Conservation (phyloP, 2,797 vertebrate species). For the Atherinosoma microstoma region DNA sequence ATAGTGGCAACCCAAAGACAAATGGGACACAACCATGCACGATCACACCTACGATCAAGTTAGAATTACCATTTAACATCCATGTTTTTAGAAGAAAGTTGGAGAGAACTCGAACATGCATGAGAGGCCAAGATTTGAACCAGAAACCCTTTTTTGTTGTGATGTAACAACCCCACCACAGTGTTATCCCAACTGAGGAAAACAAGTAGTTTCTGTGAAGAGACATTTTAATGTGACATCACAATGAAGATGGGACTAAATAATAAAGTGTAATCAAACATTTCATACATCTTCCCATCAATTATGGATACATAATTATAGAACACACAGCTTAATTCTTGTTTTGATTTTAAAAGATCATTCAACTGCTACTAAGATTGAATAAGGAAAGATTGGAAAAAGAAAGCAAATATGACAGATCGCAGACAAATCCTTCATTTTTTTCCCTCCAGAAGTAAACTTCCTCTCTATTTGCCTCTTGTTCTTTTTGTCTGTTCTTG, state of each 20-base stretch:
- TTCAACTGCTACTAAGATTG: not conserved
- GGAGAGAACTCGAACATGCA: not conserved
- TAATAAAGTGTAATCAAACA: constrained; percentile 4
- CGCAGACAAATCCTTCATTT: constrained; percentile 3
- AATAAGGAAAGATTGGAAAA: not conserved
- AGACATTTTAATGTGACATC: constrained; percentile 1
- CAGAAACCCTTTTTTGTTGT: not conserved
- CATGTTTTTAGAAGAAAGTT: not conserved
- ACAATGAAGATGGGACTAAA: constrained; percentile 6
- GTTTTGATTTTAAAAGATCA: constrained; percentile 3
- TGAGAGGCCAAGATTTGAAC: not conserved
- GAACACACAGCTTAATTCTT: not conserved
- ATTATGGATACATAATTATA: not conserved
- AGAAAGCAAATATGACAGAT: constrained; percentile 27
- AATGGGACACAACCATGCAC: not conserved
- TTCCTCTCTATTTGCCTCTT: constrained; percentile 10
- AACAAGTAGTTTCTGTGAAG: constrained; percentile 11
- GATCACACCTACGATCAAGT: not conserved
- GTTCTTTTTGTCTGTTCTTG: constrained; percentile 27
- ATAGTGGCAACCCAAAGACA: not conserved
- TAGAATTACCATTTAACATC: not conserved
- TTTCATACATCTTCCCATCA: constrained; percentile 9
- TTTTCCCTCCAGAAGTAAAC: constrained; percentile 1
- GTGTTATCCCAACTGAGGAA: constrained; percentile 1
- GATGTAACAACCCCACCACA: not conserved